A percentile compares a stretch with the other conserved stretches of the same genome.
Evolutionary conservation across 2,888 invertebrate genomes (phyloP).

Genomic region (Euproctis similis): DNA sequence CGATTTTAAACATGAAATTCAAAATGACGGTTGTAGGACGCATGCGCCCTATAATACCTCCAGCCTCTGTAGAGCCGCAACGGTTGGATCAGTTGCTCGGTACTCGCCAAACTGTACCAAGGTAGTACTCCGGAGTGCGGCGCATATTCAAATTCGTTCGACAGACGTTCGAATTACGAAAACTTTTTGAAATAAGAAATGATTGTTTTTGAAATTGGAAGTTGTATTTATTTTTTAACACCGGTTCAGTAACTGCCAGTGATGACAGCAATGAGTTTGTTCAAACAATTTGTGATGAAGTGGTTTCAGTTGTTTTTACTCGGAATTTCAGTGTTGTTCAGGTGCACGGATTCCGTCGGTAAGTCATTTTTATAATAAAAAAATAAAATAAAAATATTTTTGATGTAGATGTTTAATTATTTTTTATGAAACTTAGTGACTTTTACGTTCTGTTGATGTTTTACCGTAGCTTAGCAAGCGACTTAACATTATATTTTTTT

Average conservation of each 20-base stretch:
- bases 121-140: slow-evolving; percentile 16
- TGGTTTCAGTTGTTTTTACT: slow-evolving; percentile 46
- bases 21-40: slow-evolving; percentile 22
- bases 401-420: too few species aligned
- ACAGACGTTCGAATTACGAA: slow-evolving; percentile 22
- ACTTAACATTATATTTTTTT: too few species aligned
- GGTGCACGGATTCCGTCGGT: slow-evolving; percentile 64
- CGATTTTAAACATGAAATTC: slow-evolving; percentile 29
- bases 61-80: slow-evolving; percentile 24
- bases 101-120: slow-evolving; percentile 17
- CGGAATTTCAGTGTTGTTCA: slow-evolving; percentile 65
- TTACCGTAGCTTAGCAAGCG: too few species aligned
- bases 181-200: slow-evolving; percentile 27
- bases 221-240: slow-evolving; percentile 16
- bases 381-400: too few species aligned
- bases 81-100: slow-evolving; percentile 31
- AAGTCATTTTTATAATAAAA: slow-evolving; percentile 33
- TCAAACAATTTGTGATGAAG: slow-evolving; percentile 48
- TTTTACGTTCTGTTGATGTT: too few species aligned
- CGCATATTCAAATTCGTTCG: slow-evolving; percentile 16
- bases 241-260: slow-evolving; percentile 6
- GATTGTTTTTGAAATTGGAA: slow-evolving; percentile 19
- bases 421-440: too few species aligned
- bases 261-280: slow-evolving; percentile 29
- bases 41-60: slow-evolving; percentile 33